Evolutionary conservation across 1,140 invertebrate genomes (phyloP).

Genomic region (Teleopsis dalmanni): DNA sequence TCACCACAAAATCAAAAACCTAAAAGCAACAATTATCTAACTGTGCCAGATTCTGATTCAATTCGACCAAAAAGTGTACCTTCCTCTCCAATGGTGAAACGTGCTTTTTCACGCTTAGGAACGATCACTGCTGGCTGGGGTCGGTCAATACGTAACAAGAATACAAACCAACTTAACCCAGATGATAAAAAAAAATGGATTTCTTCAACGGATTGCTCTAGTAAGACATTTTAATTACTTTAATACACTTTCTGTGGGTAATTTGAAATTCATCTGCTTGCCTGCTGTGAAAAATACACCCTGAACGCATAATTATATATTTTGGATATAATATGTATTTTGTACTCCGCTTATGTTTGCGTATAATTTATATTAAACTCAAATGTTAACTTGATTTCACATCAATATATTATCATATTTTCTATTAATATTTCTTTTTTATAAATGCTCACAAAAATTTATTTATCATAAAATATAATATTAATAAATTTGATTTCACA

Average conservation of each 20-base stretch:
- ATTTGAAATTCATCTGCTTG: too few species aligned
- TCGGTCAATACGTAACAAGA: constrained; percentile 68
- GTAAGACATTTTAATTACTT: constrained; percentile 49
- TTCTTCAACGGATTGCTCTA: constrained; percentile 85
- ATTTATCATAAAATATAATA: neutral
- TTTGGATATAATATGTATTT: too few species aligned
- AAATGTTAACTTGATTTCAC: too few species aligned
- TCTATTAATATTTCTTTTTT: neutral
- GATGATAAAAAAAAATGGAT: constrained; percentile 90
- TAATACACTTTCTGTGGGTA: too few species aligned
- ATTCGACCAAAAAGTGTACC: constrained; percentile 82
- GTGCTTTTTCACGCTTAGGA: constrained; percentile 79
- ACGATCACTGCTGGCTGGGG: constrained; percentile 87
- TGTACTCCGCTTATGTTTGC: too few species aligned
- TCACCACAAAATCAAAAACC: constrained; percentile 68
- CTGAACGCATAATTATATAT: too few species aligned
- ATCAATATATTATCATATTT: neutral
- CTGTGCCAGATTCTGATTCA: constrained; percentile 63
- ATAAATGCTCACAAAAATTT: neutral
- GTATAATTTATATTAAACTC: too few species aligned
- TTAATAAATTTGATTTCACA: neutral
- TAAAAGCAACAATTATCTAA: constrained; percentile 86
- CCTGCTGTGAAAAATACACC: too few species aligned
- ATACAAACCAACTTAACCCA: constrained; percentile 59
- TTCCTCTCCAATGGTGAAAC: constrained; percentile 89